Evolutionary conservation across 64 coral and sea anemone genomes (phyloP), one percentile per base, ranked within the genome.

Genomic region (Pachyseris speciosa): DNA sequence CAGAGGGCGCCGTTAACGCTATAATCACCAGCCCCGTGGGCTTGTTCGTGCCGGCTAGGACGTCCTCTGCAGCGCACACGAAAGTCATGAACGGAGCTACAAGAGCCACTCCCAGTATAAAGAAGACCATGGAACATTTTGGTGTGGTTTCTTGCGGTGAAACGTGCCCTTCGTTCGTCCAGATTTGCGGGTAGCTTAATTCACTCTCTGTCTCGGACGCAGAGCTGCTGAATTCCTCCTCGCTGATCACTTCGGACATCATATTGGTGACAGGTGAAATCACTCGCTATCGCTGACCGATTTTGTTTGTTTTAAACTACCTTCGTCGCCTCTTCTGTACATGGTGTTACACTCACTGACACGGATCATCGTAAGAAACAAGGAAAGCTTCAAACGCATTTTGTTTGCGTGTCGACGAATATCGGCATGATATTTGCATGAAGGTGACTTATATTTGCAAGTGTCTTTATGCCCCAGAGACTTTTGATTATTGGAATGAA

Each of bases 1-100:
- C 48, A 37, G 94, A 91, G 2, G 94, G 94, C 12, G 89, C 94
- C 92, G 90, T 66, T 6, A 78, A 27, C 20, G 89, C 84, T 16
- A 91, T 84, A 12, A 96, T 34, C 84, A 96, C 71, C 5, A 83
- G 53, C 7, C 89, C 89, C 11, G 89, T 92, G 3, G 89, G 38
- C 10, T 81, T 68, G 39, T 49, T 73, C 1, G 88, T 88, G 3
- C 94, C 94, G 5, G 94, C 80, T 22, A 96, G 55, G 37, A 91
- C 51, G 37, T 96, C 94, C 71, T 96, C 74, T 17, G 77, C 55
- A 4, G 89, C 89, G 42, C 89, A 96, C 49, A 96, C 80, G 2
- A 92, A 64, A 51, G 87, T 71, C 8, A 74, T 75, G 33, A 92
- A 96, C 2, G 89, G 69, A 4, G 89, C 84, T 45, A 49, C 52